A percentile compares a stretch with the other conserved stretches of the same genome.
These are phyloP conservation scores for Phalacrocorax pelagicus DNA, from an alignment of 2,113 vertebrate genomes.

Conservation along the genomic window DNA sequence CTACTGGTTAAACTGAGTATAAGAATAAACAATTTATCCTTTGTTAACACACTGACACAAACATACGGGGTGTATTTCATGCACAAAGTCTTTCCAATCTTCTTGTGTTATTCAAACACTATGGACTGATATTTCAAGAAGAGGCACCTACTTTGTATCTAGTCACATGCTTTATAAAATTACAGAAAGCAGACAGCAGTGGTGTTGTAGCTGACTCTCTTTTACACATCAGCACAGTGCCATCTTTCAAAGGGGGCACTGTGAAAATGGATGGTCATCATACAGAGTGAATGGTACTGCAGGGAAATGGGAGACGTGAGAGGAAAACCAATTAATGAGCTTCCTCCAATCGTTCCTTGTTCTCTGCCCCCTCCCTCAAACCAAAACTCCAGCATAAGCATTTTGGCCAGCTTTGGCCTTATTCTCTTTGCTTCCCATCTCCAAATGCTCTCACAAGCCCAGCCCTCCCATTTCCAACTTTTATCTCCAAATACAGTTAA, in stretches of 20 bases:
- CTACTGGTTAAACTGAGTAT: neutral
- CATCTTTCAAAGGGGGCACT: conserved; percentile 29
- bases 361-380: neutral
- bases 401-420: neutral
- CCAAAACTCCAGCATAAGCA: neutral
- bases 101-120: neutral
- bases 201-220: neutral
- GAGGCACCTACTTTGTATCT: neutral
- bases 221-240: neutral
- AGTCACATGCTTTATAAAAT: neutral
- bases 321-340: neutral
- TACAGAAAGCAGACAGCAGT: neutral
- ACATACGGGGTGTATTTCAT: neutral
- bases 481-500: neutral
- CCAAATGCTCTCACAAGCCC: neutral
- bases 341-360: neutral
- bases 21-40: neutral
- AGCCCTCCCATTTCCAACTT: neutral
- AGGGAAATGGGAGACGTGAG: conserved; percentile 15
- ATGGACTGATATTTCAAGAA: neutral
- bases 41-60: neutral
- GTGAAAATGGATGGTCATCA: conserved; percentile 15
- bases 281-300: neutral
- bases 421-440: neutral
- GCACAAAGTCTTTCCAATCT: neutral